Percentiles rank a stretch among this genome's conserved stretches.
Evolutionary conservation across 2,113 vertebrate species (phyloP).

Genomic region (Zapus hudsonius): DNA sequence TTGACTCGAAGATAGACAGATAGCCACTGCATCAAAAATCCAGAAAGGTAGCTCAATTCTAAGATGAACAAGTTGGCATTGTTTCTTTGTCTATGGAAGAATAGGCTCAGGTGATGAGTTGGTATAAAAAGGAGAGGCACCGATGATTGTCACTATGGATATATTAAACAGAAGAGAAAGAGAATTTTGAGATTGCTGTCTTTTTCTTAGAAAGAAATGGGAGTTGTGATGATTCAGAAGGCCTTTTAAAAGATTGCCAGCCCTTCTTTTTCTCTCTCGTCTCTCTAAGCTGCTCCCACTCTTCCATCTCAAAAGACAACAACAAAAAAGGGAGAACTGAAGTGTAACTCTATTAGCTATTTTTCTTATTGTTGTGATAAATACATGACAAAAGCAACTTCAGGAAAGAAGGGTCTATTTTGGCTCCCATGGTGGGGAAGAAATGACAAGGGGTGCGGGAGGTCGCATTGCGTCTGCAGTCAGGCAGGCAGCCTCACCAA

Average conservation of each 20-base stretch:
- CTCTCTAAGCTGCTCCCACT: neutral
- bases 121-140: neutral
- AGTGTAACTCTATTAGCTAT: neutral
- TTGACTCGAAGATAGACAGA: neutral
- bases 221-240: neutral
- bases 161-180: neutral
- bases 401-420: no score
- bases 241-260: neutral
- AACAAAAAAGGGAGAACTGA: no score
- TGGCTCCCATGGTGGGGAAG: no score
- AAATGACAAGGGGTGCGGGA: no score
- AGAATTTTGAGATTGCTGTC: slow-evolving; percentile 21
- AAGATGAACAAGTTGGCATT: neutral
- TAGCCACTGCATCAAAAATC: neutral
- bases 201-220: slow-evolving; percentile 7
- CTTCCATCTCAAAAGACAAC: no score
- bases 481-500: no score
- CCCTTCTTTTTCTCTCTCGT: neutral
- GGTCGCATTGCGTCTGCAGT: no score
- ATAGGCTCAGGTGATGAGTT: neutral
- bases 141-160: neutral
- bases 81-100: neutral
- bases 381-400: no score
- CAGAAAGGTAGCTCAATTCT: neutral
- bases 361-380: neutral